phyloP scores from a whole-genome alignment of 2,888 invertebrate species.

The Cheilosia variabilis region DNA sequence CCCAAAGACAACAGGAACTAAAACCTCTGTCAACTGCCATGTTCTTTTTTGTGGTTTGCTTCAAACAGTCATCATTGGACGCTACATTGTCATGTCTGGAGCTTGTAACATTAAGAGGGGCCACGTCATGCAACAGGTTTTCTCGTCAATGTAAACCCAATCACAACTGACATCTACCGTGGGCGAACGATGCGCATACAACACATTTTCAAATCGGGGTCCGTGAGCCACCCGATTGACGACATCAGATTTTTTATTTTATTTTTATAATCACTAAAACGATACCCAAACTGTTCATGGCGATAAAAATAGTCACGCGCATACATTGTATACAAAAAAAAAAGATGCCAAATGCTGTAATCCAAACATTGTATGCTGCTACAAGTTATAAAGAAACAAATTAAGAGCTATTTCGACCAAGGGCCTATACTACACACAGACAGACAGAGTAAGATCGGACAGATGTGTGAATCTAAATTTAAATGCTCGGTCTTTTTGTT shows the following conservation, averaged over 20 bases:
- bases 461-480: conserved; percentile 24
- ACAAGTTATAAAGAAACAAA: background rate
- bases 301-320: background rate
- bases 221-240: background rate
- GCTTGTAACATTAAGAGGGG: background rate
- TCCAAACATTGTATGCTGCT: conserved; percentile 12
- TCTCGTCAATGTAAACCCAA: background rate
- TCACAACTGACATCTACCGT: background rate
- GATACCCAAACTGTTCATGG: conserved; percentile 7
- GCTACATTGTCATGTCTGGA: background rate
- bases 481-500: background rate
- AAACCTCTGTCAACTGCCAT: background rate
- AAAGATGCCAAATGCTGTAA: conserved; percentile 20
- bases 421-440: background rate
- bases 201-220: background rate
- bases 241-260: background rate
- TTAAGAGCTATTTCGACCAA: background rate
- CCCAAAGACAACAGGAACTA: background rate
- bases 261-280: conserved; percentile 6
- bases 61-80: background rate
- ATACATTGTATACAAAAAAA: conserved; percentile 1
- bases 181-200: too few species aligned
- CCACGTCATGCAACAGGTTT: background rate
- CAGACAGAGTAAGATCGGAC: conserved; percentile 8
- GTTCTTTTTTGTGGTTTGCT: background rate